phyloP scores from a whole-genome alignment of 2,888 invertebrate genomes.

The Lithophane leautieri region DNA sequence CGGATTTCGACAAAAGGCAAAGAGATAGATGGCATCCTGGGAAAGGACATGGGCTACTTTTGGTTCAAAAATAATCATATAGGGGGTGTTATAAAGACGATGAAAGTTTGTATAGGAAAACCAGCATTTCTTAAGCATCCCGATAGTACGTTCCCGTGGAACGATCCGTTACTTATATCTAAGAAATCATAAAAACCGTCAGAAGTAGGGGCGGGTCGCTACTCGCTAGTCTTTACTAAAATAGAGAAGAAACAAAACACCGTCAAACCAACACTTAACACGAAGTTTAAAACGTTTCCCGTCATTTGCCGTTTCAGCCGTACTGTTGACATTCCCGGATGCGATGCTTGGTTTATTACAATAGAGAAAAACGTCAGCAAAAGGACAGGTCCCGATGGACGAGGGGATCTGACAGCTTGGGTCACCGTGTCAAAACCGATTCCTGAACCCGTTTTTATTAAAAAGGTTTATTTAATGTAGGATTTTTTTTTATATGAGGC shows the following conservation, averaged over 20 bases:
- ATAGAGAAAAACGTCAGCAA: conserved; percentile 66
- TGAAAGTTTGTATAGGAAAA: too few species aligned
- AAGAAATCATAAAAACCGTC: too few species aligned
- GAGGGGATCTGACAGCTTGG: conserved; percentile 70
- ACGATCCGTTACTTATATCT: too few species aligned
- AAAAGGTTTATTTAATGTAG: conserved; percentile 43
- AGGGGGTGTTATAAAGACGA: too few species aligned
- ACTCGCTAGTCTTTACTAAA: not conserved
- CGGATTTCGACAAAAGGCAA: too few species aligned
- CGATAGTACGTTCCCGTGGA: too few species aligned
- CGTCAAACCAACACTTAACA: not conserved
- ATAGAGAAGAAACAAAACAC: not conserved
- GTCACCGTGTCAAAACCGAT: conserved; percentile 67
- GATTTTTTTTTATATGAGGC: not conserved
- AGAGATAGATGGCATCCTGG: too few species aligned
- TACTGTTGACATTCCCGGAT: conserved; percentile 60
- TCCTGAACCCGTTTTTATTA: conserved; percentile 51
- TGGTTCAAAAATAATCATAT: too few species aligned
- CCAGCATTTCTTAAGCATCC: too few species aligned
- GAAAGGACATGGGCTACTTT: too few species aligned
- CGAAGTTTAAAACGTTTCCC: conserved; percentile 33
- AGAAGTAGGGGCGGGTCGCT: too few species aligned
- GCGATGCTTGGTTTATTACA: conserved; percentile 57
- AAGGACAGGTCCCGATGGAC: conserved; percentile 64
- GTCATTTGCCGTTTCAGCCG: conserved; percentile 56